These are phyloP conservation scores for Cheumatopsyche charites DNA, from an alignment of 1,140 invertebrate genomes.

Conservation along the genomic window DNA sequence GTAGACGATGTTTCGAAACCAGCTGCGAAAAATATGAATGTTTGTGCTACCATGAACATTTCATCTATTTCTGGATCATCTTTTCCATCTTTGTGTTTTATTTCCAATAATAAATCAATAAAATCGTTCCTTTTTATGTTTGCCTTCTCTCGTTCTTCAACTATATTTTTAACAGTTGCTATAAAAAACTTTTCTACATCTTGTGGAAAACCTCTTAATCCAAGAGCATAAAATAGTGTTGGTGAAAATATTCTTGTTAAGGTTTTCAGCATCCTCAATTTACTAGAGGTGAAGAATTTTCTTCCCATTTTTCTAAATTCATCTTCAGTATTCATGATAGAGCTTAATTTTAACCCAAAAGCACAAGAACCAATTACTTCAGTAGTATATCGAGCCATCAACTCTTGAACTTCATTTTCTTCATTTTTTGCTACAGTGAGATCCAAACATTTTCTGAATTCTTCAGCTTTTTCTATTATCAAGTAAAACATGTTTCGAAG, in stretches of 20 bases:
- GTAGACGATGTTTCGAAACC: slow-evolving; percentile 64
- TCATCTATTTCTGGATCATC: slow-evolving; percentile 6
- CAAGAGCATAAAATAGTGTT: slow-evolving; percentile 29
- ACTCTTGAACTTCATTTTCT: slow-evolving; percentile 53
- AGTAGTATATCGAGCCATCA: slow-evolving; percentile 62
- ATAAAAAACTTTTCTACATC: slow-evolving; percentile 55
- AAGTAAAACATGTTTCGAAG: slow-evolving; percentile 56
- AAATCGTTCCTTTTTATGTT: slow-evolving; percentile 60
- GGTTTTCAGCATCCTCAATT: neutral
- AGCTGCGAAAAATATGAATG: slow-evolving; percentile 57
- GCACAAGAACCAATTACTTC: slow-evolving; percentile 67
- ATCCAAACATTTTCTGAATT: slow-evolving; percentile 49
- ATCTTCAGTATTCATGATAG: slow-evolving; percentile 55
- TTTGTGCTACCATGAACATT: slow-evolving; percentile 52
- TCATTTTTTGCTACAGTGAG: slow-evolving; percentile 1
- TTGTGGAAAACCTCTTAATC: slow-evolving; percentile 28
- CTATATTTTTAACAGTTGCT: slow-evolving; percentile 54
- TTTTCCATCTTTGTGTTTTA: slow-evolving; percentile 34
- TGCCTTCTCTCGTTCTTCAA: slow-evolving; percentile 53
- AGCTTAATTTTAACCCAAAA: slow-evolving; percentile 63
- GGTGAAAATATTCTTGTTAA: slow-evolving; percentile 14
- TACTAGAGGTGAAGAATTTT: slow-evolving; percentile 44
- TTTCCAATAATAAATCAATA: slow-evolving; percentile 59
- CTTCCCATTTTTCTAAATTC: slow-evolving; percentile 56
- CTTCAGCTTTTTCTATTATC: slow-evolving; percentile 50